These are phyloP conservation scores for Drosophila nigrodunni DNA, from an alignment of 1,140 invertebrate species.

Conservation along the genomic window DNA sequence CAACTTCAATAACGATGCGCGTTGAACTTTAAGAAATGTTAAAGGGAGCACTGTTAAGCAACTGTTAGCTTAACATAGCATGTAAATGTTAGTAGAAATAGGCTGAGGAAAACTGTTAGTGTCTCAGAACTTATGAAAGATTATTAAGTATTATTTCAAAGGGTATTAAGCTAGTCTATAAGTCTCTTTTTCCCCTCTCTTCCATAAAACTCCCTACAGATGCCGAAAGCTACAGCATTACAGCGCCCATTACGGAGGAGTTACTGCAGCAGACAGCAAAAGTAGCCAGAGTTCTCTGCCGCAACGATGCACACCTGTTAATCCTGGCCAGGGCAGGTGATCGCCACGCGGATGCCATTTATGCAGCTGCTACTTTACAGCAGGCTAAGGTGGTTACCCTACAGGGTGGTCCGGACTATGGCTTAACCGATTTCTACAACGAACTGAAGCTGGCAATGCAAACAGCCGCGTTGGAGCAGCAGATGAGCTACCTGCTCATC, in stretches of 20 bases:
- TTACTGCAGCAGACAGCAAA: constrained; percentile 88
- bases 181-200: background rate
- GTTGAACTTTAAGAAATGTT: background rate
- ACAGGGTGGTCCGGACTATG: constrained; percentile 69
- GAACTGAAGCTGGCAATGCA: constrained; percentile 89
- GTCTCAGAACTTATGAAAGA: too few relatives aligned
- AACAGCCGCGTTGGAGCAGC: constrained; percentile 91
- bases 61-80: background rate
- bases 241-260: constrained; percentile 88
- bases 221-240: constrained; percentile 80
- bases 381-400: constrained; percentile 87
- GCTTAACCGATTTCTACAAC: constrained; percentile 84
- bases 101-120: background rate
- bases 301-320: constrained; percentile 89
- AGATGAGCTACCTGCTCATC: constrained; percentile 91
- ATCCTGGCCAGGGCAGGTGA: constrained; percentile 91
- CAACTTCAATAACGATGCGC: constrained; percentile 43
- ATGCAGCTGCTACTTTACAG: constrained; percentile 90
- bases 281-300: constrained; percentile 88
- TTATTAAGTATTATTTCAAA: too few relatives aligned
- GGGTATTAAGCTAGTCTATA: background rate
- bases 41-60: background rate
- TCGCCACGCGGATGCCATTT: constrained; percentile 90
- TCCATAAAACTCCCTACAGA: constrained; percentile 37
- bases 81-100: constrained; percentile 1